Conservation (phyloP, 2,888 invertebrate genomes). For the Chrysomela aeneicollis region DNA sequence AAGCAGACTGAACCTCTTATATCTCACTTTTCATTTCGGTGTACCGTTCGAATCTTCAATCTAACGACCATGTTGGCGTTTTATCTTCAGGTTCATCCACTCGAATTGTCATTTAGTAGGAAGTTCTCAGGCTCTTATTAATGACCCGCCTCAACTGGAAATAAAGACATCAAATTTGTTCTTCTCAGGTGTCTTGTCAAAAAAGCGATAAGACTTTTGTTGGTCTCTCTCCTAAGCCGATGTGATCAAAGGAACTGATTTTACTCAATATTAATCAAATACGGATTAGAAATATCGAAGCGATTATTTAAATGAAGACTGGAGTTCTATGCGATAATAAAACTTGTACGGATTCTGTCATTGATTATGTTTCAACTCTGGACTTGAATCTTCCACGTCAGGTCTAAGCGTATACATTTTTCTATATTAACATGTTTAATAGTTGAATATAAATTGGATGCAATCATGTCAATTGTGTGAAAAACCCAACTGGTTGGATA, state of each 20-base stretch:
- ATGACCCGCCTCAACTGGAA: slow-evolving; percentile 35
- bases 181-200: slow-evolving; percentile 38
- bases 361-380: slow-evolving; percentile 45
- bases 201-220: slow-evolving; percentile 38
- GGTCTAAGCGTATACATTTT: slow-evolving; percentile 20
- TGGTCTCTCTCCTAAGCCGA: slow-evolving; percentile 40
- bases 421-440: slow-evolving; percentile 29
- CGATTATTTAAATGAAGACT: slow-evolving; percentile 60
- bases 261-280: slow-evolving; percentile 56
- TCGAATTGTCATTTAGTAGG: slow-evolving; percentile 32
- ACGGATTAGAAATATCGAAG: slow-evolving; percentile 57
- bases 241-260: slow-evolving; percentile 53
- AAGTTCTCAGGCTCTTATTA: slow-evolving; percentile 34
- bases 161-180: slow-evolving; percentile 43
- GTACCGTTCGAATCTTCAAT: slow-evolving; percentile 1
- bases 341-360: slow-evolving; percentile 51
- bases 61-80: slow-evolving; percentile 7
- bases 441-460: slow-evolving; percentile 38
- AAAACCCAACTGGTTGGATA: slow-evolving; percentile 32
- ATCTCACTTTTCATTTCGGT: neutral
- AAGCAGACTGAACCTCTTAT: neutral
- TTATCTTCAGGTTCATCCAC: slow-evolving; percentile 25
- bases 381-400: slow-evolving; percentile 34
- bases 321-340: slow-evolving; percentile 53
- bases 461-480: slow-evolving; percentile 38